Conservation (phyloP, 2,113 vertebrate genomes). For the Pomatorhinus ruficollis region DNA sequence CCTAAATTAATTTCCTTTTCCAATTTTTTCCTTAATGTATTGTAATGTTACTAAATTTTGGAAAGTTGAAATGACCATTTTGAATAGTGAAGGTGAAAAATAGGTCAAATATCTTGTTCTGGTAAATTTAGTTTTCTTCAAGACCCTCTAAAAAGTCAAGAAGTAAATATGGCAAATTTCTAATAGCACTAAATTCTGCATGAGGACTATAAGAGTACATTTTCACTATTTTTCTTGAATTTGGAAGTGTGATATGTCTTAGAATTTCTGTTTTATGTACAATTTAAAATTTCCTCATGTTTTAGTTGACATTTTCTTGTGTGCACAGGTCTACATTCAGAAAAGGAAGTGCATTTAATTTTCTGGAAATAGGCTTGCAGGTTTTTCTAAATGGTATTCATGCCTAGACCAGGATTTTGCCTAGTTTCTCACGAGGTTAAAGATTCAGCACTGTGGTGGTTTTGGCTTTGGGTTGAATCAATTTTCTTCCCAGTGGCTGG, state of each 20-base stretch:
- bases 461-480: not conserved
- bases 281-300: not conserved
- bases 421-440: not conserved
- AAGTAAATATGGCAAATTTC: not conserved
- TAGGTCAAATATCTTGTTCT: not conserved
- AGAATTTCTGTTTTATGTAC: not conserved
- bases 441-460: not conserved
- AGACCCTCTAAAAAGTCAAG: not conserved
- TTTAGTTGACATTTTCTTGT: not conserved
- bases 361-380: not conserved
- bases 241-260: fast-evolving
- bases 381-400: not conserved
- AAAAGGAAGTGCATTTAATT: not conserved
- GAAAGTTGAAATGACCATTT: not conserved
- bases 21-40: not conserved
- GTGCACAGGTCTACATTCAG: not conserved
- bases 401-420: not conserved
- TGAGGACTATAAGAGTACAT: not conserved
- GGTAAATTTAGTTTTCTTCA: not conserved
- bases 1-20: not conserved
- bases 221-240: not conserved
- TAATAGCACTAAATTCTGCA: not conserved
- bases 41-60: not conserved
- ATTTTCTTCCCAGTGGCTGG: not conserved
- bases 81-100: not conserved